phyloP scores from a whole-genome alignment of 2,888 invertebrate genomes.

The Hypercompe scribonia region DNA sequence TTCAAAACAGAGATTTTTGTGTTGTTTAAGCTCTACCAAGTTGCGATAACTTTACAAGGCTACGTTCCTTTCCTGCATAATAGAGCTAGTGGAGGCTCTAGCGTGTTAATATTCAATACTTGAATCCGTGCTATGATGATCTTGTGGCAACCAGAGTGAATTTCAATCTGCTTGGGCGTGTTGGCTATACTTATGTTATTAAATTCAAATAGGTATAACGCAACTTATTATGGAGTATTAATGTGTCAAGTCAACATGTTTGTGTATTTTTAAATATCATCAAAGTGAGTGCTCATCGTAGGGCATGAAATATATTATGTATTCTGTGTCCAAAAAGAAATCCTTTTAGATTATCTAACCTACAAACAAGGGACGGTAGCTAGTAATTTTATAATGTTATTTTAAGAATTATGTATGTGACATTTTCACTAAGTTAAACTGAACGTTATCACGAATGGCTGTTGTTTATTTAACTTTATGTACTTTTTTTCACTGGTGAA shows the following conservation, averaged over 20 bases:
- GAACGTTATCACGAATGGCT: too few relatives aligned
- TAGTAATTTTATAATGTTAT: not conserved
- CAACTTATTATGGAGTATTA: slow-evolving; percentile 26
- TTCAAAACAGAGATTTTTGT: not conserved
- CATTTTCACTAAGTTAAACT: too few relatives aligned
- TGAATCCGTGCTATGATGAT: not conserved
- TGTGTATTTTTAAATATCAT: slow-evolving; percentile 1
- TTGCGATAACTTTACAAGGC: not conserved
- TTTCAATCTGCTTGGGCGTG: not conserved
- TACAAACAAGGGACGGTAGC: not conserved
- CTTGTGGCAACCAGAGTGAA: not conserved
- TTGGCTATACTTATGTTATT: not conserved
- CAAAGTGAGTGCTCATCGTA: not conserved
- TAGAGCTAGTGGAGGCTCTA: not conserved
- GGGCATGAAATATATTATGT: not conserved
- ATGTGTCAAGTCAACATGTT: not conserved
- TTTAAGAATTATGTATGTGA: not conserved
- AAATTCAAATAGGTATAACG: not conserved
- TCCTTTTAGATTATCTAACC: not conserved
- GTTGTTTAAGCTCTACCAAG: not conserved
- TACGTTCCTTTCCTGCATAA: not conserved
- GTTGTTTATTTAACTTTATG: too few relatives aligned
- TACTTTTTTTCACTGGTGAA: too few relatives aligned
- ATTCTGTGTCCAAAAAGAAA: not conserved
- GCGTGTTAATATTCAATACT: not conserved